Percentiles rank a stretch among this genome's conserved stretches.
These are phyloP conservation scores for Atractosteus spatula DNA, from an alignment of 2,113 vertebrate genomes.

Conservation along the genomic window DNA sequence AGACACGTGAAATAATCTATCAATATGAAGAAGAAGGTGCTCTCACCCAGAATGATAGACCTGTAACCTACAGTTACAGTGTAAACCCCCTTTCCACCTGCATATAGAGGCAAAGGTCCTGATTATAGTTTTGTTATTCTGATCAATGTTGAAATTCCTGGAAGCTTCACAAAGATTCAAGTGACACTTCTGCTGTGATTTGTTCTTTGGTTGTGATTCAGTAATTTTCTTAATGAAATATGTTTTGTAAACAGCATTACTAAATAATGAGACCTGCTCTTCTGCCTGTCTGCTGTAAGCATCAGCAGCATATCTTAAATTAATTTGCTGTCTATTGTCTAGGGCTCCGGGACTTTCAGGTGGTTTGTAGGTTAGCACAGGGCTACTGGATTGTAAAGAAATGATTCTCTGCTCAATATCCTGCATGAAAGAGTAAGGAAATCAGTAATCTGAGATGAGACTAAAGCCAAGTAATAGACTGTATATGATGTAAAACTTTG, in stretches of 20 bases:
- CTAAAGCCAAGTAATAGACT: no score
- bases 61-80: no score
- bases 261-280: slow-evolving; percentile 14
- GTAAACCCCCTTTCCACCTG: no score
- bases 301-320: background rate
- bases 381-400: background rate
- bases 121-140: background rate
- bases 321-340: background rate
- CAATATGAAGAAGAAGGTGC: no score
- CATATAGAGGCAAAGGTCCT: no score
- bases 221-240: slow-evolving; percentile 32
- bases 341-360: background rate
- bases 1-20: no score
- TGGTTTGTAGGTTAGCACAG: background rate
- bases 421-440: no score
- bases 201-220: slow-evolving; percentile 16
- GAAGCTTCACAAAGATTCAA: background rate
- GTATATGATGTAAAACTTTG: no score
- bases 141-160: background rate
- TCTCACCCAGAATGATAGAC: no score
- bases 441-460: no score
- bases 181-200: background rate
- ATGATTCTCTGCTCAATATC: background rate
- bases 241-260: slow-evolving; percentile 22
- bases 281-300: slow-evolving; percentile 11